Base-by-base conservation (phyloP, 2,888 invertebrate species). In the Drosophila multiciliata region DNA sequence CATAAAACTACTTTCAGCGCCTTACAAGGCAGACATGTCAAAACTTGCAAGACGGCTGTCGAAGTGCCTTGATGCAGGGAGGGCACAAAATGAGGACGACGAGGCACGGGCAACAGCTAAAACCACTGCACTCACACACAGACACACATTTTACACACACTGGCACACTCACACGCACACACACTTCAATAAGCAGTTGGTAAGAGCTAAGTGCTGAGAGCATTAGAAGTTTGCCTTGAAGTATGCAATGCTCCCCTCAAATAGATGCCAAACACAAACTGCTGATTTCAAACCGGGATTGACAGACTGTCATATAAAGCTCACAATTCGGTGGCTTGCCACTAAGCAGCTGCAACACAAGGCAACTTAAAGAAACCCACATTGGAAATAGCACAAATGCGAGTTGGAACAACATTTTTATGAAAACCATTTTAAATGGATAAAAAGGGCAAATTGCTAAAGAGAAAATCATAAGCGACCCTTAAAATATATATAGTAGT, bases 1-100 rank as follows among this genome's bases (percentile, higher is more conserved):
- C 91, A 91, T 86, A 87, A 86, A 91, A 89, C 91, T 87, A 89
- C 91, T 91, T 85, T 91, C 89, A 91, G 80, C 73, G 71, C 69
- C 79, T 83, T 89, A 86, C 89, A 91, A 82, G 62, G 58, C 75
- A 83, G 87, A 78, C 87, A 89, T 91, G 91, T 91, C 91, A 91
- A 87, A 91, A 91, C 75, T 91, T 91, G 84, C 80, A 83, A 80
- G 91, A 86, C 91, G 75, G 63, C 80, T 88, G 86, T 85, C 80
- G 73, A 75, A 74, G 68, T 68, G 73, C 67, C 48, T 45, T 58
- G 63, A 65, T 53, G 78, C 49, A 52, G 35, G 53, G 58, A 1
- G 42, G 63, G 38, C 53, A 53, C 57, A 58, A 26, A 26, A 49
- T 48, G 26, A 33, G 20, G 45, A 36, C 42, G 65, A 57, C 52